phyloP scores from a whole-genome alignment of 2,113 vertebrate species.

The Macquaria australasica region DNA sequence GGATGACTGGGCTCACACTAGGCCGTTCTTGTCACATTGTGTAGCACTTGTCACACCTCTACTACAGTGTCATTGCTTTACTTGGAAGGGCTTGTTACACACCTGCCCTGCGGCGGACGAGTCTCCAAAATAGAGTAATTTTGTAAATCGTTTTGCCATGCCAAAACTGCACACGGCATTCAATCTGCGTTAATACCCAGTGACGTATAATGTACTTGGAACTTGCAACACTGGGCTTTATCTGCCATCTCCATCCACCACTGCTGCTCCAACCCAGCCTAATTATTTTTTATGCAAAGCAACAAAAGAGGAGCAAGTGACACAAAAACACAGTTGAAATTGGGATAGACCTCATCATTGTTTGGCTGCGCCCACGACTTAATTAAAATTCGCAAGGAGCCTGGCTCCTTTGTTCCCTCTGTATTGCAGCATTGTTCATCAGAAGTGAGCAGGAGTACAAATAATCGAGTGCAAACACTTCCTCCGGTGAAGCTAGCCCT shows the following conservation, averaged over 20 bases:
- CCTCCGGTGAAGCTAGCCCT: conserved; percentile 78
- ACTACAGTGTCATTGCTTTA: conserved; percentile 8
- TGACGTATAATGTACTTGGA: conserved; percentile 49
- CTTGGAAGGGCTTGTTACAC: conserved; percentile 50
- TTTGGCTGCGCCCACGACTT: conserved; percentile 79
- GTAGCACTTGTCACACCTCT: conserved; percentile 54
- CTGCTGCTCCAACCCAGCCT: conserved; percentile 58
- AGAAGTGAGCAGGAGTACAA: conserved; percentile 81
- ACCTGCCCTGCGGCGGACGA: conserved; percentile 53
- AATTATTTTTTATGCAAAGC: conserved; percentile 81
- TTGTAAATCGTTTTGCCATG: conserved; percentile 53
- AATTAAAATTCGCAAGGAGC: conserved; percentile 82
- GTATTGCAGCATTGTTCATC: conserved; percentile 80
- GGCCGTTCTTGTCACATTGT: conserved; percentile 38
- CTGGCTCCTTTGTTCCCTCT: conserved; percentile 80
- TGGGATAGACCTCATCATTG: conserved; percentile 81
- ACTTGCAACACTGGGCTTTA: conserved; percentile 49
- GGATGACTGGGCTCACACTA: conserved; percentile 40
- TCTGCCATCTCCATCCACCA: conserved; percentile 55
- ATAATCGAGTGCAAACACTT: conserved; percentile 81
- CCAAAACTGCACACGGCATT: conserved; percentile 42
- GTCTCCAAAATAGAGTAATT: conserved; percentile 59
- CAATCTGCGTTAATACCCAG: conserved; percentile 50
- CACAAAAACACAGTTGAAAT: conserved; percentile 76
- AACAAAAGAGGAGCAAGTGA: conserved; percentile 67